Conservation (phyloP, 2,888 invertebrate species). For the Orthonychiurus folsomi region DNA sequence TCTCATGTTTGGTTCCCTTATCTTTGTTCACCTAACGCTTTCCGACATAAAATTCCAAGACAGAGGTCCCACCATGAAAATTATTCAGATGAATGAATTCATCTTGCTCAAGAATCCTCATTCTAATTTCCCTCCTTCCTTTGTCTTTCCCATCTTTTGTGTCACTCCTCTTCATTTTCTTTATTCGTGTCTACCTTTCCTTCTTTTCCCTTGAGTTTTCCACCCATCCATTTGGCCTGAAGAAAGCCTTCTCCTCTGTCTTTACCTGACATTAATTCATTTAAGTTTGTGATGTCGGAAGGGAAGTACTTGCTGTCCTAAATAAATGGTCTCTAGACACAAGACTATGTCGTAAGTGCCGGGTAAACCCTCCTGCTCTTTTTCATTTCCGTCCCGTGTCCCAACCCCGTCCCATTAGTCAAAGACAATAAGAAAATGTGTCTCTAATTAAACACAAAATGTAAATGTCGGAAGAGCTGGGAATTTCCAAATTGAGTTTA, state of each 20-base stretch:
- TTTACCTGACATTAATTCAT: slow-evolving; percentile 1
- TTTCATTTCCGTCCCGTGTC: not conserved
- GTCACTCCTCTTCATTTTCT: slow-evolving; percentile 2
- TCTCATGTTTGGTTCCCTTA: too few relatives aligned
- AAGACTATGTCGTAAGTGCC: too few relatives aligned
- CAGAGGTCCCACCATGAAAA: not conserved
- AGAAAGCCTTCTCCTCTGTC: not conserved
- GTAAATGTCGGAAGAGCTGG: not conserved
- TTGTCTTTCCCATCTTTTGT: slow-evolving; percentile 3
- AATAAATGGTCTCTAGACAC: not conserved
- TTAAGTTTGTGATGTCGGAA: not conserved
- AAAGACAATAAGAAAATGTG: not conserved
- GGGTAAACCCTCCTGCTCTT: not conserved
- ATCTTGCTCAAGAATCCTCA: not conserved
- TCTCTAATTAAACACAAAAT: not conserved
- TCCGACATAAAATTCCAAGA: too few relatives aligned
- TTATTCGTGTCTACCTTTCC: not conserved
- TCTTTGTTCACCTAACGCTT: too few relatives aligned
- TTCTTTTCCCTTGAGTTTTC: not conserved
- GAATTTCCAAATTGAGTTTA: too few relatives aligned
- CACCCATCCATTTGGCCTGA: too few relatives aligned
- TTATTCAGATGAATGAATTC: not conserved
- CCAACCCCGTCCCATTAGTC: not conserved
- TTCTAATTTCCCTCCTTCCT: slow-evolving; percentile 3
- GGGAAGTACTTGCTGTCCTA: not conserved